Evolutionary conservation across 1,140 invertebrate genomes (phyloP).

Genomic region (Dreissena polymorpha): DNA sequence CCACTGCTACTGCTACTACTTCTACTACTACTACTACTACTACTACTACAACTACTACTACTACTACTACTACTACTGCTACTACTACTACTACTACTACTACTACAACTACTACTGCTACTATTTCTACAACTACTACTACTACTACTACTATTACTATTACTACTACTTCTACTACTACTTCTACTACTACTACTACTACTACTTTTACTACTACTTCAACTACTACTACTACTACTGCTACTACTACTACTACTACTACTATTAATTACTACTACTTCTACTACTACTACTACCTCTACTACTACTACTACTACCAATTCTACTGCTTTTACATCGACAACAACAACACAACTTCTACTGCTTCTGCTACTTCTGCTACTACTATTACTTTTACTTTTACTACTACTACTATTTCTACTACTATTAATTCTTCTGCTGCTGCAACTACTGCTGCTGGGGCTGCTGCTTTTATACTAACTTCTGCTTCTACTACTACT

Average conservation of each 20-base stretch:
- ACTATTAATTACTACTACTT: no score
- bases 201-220: not conserved
- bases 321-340: no score
- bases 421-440: no score
- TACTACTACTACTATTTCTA: no score
- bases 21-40: conserved; percentile 5
- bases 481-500: conserved; percentile 1
- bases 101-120: conserved; percentile 4
- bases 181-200: conserved; percentile 1
- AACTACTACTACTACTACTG: conserved; percentile 4
- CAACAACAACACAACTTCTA: no score
- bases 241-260: not conserved
- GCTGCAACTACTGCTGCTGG: no score
- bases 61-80: conserved; percentile 4
- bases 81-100: conserved; percentile 4
- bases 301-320: no score
- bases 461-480: no score
- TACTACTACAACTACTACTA: conserved; percentile 5
- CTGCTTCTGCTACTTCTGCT: no score
- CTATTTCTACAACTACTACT: no score
- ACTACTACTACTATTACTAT: conserved; percentile 8
- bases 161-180: conserved; percentile 5
- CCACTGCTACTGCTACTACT: not conserved
- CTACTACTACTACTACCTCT: conserved; percentile 4
- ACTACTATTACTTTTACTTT: no score